These are phyloP conservation scores for Clitarchus hookeri DNA, from an alignment of 2,888 invertebrate species.

Conservation along the genomic window DNA sequence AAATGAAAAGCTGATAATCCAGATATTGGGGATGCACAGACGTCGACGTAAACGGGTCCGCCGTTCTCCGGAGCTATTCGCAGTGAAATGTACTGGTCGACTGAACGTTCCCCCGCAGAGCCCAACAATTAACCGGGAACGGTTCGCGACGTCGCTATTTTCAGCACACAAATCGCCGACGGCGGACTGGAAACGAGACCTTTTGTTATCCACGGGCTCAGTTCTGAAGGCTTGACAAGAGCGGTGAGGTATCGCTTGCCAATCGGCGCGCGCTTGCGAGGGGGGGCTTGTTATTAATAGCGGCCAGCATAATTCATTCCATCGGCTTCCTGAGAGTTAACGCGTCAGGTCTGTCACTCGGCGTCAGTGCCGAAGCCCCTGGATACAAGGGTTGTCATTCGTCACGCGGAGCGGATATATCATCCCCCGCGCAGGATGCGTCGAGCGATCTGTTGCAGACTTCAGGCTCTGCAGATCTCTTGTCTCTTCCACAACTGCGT, in stretches of 20 bases:
- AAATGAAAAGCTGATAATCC: no score
- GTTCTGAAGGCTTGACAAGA: background rate
- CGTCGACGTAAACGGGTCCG: no score
- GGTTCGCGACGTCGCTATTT: background rate
- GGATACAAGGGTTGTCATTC: background rate
- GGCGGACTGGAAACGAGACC: background rate
- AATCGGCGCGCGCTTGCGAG: background rate
- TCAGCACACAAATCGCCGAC: background rate
- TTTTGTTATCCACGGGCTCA: background rate
- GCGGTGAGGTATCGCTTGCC: background rate
- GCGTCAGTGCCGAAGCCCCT: background rate
- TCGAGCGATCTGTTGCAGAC: no score
- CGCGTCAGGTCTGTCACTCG: no score
- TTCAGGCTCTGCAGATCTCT: no score
- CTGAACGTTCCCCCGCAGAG: background rate
- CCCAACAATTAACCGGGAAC: background rate
- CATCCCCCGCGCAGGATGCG: background rate
- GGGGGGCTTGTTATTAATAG: background rate
- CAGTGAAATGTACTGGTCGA: no score
- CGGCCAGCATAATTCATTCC: background rate
- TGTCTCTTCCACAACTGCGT: no score
- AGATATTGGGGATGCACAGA: no score
- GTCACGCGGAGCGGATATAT: background rate
- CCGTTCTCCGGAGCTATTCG: no score
- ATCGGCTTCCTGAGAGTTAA: background rate